phyloP scores from a whole-genome alignment of 2,113 vertebrate genomes.

The Danio rerio region GRCz12tu NC_133192.1:18369001-18369500 shows the following conservation, averaged over 20 bases:
- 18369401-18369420: slow-evolving; percentile 43
- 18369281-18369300: slow-evolving; percentile 12
- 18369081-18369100: slow-evolving; percentile 22
- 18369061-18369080: background rate
- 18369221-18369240: background rate
- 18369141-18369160: slow-evolving; percentile 24
- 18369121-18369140: slow-evolving; percentile 10
- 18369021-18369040: background rate
- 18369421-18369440: slow-evolving; percentile 60
- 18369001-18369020: background rate
- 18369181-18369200: background rate
- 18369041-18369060: background rate
- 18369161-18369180: background rate
- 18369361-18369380: background rate
- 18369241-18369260: slow-evolving; percentile 3
- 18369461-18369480: slow-evolving; percentile 46
- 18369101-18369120: background rate
- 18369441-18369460: slow-evolving; percentile 50
- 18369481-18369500: slow-evolving; percentile 58
- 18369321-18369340: background rate
- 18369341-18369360: slow-evolving; percentile 22
- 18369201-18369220: background rate
- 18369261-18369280: slow-evolving; percentile 15
- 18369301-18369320: slow-evolving; percentile 11
- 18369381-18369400: slow-evolving; percentile 18